phyloP scores from a whole-genome alignment of 2,797 vertebrate genomes.

The Ciconia nigra region DNA sequence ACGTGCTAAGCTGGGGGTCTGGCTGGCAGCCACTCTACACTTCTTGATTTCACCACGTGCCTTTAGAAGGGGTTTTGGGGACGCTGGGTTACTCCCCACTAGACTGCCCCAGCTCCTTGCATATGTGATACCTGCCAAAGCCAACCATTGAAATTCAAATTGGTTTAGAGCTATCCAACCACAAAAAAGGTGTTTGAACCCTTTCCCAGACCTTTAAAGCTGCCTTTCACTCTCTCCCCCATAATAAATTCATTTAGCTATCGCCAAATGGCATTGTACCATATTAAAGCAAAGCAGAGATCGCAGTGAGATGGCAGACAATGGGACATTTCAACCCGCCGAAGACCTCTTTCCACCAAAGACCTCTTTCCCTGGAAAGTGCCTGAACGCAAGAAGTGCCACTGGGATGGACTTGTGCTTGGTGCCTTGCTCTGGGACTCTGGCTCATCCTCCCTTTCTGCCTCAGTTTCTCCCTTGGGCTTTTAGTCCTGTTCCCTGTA shows the following conservation, averaged over 20 bases:
- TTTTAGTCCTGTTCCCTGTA: not conserved
- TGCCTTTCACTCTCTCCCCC: not conserved
- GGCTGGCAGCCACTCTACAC: not conserved
- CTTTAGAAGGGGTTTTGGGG: not conserved
- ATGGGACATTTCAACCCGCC: not conserved
- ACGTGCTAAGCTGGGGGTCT: not conserved
- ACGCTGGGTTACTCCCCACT: not conserved
- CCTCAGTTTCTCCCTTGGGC: not conserved
- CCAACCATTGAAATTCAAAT: not conserved
- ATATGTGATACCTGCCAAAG: not conserved
- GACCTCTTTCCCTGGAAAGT: not conserved
- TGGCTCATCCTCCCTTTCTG: not conserved
- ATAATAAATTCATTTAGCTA: too few relatives aligned
- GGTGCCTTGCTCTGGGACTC: not conserved
- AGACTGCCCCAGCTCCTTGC: not conserved
- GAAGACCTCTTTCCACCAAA: not conserved
- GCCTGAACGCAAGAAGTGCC: not conserved
- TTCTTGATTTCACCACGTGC: not conserved
- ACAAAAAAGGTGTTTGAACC: not conserved
- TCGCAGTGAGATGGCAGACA: fast-evolving
- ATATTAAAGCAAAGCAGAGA: not conserved
- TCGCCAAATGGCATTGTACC: not conserved
- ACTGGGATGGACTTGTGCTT: not conserved
- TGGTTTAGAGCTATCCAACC: too few relatives aligned
- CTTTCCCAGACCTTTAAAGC: not conserved